Conservation (phyloP, 2,113 vertebrate genomes). For the Tympanuchus pallidicinctus region DNA sequence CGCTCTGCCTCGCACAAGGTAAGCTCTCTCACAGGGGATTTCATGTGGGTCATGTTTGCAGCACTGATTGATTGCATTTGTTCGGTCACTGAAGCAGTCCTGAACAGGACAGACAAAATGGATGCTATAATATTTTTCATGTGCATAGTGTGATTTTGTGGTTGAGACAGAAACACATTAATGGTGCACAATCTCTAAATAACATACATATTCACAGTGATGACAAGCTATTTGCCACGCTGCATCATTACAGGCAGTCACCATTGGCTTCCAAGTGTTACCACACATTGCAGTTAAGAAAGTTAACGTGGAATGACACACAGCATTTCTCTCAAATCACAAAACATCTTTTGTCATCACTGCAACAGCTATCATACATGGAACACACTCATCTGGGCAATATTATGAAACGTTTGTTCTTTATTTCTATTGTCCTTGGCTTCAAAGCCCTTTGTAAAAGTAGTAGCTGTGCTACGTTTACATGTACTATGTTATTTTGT, state of each 20-base stretch:
- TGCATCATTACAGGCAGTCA: neutral
- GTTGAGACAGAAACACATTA: neutral
- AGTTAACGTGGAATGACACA: neutral
- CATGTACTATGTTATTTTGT: neutral
- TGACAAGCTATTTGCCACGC: neutral
- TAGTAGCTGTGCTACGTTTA: neutral
- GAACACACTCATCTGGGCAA: neutral
- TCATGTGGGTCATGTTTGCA: neutral
- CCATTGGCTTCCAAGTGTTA: neutral
- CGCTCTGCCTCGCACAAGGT: fast-evolving
- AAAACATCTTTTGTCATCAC: neutral
- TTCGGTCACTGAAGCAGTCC: neutral
- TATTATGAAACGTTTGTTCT: neutral
- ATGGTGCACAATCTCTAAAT: neutral
- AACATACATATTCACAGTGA: neutral
- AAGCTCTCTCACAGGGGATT: neutral
- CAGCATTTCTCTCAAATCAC: neutral
- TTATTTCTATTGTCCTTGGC: neutral
- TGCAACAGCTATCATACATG: neutral
- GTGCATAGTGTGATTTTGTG: neutral
- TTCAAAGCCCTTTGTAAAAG: neutral
- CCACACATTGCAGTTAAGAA: neutral
- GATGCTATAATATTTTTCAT: neutral
- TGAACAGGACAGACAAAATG: neutral
- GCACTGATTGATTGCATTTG: neutral